Evolutionary conservation across 2,888 invertebrate genomes (phyloP), one percentile per base, ranked within the genome.

Genomic region (Serripes groenlandicus): DNA sequence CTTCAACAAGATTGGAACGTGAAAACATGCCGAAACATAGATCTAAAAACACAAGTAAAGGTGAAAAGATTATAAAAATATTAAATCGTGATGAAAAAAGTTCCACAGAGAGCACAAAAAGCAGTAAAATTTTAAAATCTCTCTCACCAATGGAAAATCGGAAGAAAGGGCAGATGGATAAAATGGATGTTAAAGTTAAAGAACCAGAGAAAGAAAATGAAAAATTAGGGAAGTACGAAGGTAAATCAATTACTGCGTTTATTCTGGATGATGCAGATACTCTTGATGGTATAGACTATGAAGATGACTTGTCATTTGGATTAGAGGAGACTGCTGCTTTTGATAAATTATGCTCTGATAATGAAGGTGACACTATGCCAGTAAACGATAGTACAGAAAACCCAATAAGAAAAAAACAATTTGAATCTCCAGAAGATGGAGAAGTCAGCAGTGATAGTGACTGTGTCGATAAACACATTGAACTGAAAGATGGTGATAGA

Each of bases 271-370:
- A 64, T 56, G 75, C 79, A 35, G 71, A 83, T 28, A 74, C 76
- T 11, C 42, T 79, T 30, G 83, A 83, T 76, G 37, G 60, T 35
- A 79, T 73, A 62, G 83, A 83, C 58, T 83, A 83, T 54, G 73
- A 73, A 28, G 83, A 83, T 56, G 72, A 69, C 35, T 9, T 83
- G 15, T 68, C 69, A n/a, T 34, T 79, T 30, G 75, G 73, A 15
- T 11, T 60, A 21, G 58, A 35, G 1, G 73, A 73, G 21, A 26
- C 21, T 28, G 35, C n/a, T 34, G 26, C 18, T 28, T 21, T 28
- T 35, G 66, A 52, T 54, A 23, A 3, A 15, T 49, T 15, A 18
- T 34, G 32, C 26, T 37, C 5, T 23, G 9, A 23, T 21, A 60
- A 32, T 21, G 62, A n/a, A n/a, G 62, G 15, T 34, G 42, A 42